These are phyloP conservation scores for Oreortyx pictus DNA, from an alignment of 2,797 vertebrate species.

Conservation along the genomic window DNA sequence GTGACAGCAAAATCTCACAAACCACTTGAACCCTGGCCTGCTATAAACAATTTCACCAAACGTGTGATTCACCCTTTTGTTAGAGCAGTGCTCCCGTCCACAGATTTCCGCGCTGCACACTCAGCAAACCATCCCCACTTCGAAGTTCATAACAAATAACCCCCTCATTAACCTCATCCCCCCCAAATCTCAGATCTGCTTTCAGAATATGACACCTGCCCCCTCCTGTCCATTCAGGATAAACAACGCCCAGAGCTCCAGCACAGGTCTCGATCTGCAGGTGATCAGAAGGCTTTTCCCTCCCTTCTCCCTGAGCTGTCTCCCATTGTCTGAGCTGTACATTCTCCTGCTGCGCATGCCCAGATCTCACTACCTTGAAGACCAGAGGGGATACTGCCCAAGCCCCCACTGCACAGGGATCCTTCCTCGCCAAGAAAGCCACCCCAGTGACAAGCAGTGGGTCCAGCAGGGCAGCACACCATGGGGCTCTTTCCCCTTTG, in stretches of 20 bases:
- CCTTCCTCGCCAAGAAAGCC: neutral
- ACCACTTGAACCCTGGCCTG: neutral
- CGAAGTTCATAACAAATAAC: neutral
- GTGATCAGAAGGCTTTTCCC: fast-evolving
- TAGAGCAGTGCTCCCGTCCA: neutral
- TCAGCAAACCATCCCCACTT: slow-evolving; percentile 13
- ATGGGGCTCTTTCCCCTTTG: fast-evolving
- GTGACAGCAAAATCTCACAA: neutral
- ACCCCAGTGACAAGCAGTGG: fast-evolving
- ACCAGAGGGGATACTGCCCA: fast-evolving
- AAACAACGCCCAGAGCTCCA: neutral
- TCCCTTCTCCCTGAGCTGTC: neutral
- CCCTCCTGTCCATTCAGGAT: neutral
- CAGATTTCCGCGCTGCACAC: neutral
- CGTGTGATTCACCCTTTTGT: neutral
- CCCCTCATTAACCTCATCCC: neutral
- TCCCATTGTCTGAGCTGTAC: neutral
- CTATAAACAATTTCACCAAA: neutral
- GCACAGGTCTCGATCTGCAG: neutral
- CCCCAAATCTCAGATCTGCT: neutral
- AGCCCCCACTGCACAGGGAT: fast-evolving
- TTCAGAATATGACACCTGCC: neutral
- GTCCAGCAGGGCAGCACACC: neutral
- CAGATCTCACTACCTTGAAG: neutral
- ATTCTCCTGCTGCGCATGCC: neutral